Base-by-base conservation (phyloP, 2,113 vertebrate species). In the Parus major region DNA sequence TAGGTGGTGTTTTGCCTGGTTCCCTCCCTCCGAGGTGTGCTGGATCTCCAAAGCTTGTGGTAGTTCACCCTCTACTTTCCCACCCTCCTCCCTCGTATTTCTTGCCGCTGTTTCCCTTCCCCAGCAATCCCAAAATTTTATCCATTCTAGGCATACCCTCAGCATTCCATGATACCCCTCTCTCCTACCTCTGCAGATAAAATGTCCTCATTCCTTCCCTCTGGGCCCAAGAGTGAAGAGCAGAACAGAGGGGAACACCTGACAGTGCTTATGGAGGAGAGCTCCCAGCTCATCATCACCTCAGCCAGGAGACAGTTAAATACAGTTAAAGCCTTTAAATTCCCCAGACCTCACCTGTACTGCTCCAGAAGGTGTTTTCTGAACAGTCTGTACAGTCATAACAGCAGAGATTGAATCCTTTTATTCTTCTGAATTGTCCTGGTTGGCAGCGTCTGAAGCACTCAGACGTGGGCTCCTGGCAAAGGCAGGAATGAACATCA, bases 381-480 rank as follows among this genome's bases (percentile, higher is more conserved):
- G 93, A 86, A 46, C 99, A 99, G 85, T 98, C 97, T 10, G 98
- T 97, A 28, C 99, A 99, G 95, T 99, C 98, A 2, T 98, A 99
- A 93, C 99, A 99, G 96, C 98, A 98, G 59, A 97, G 95, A 81
- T 97, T 93, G 63, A 92, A 96, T 21, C 97, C 95, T 61, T 97
- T 96, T 11, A 96, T 92, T 15, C 71, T 97, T 95, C 97, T 64
- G 81, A 97, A 83, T 59, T 98, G 99, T 64, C 99, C 99, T 2
- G 55, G n/a, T 5, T 28, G 33, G 84, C 99, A 99, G 2, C 72
- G 79, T 7, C 89, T 96, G 8, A 98, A 99, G 92, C 99, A 99
- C 36, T 92, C 98, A 6, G 99, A 99, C 3, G 63, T 1, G 2
- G 99, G 99, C n/a, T 95, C 95, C 99, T 99, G 70, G 13, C 14